phyloP scores from a whole-genome alignment of 64 coral and sea anemone genomes.

The Pachyseris speciosa region DNA sequence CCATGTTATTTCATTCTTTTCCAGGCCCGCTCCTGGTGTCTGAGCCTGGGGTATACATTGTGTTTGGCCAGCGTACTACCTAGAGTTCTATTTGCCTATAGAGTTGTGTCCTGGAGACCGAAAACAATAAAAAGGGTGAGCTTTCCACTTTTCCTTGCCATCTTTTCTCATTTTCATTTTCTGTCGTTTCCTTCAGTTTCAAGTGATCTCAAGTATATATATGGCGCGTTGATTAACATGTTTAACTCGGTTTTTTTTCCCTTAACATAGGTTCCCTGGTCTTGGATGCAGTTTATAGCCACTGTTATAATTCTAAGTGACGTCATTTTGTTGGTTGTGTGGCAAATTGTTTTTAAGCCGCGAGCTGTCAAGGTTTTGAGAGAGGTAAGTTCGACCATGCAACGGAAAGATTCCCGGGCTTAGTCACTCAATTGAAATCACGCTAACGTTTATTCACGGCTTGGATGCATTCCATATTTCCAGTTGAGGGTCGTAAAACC shows the following conservation, averaged over 20 bases:
- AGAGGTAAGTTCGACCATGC: background rate
- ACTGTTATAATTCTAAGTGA: slow-evolving; percentile 4
- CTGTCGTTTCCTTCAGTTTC: background rate
- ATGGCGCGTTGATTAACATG: background rate
- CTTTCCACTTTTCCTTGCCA: background rate
- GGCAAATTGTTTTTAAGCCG: slow-evolving; percentile 24
- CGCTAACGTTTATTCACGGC: too few species aligned
- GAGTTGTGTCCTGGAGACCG: slow-evolving; percentile 39
- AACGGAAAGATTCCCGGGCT: too few species aligned
- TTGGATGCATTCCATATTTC: too few species aligned
- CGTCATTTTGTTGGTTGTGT: slow-evolving; percentile 18
- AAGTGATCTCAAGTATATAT: background rate
- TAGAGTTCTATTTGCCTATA: slow-evolving; percentile 23
- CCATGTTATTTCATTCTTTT: background rate
- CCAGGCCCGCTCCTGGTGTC: slow-evolving; percentile 23
- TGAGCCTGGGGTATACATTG: slow-evolving; percentile 7
- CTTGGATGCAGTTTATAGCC: slow-evolving; percentile 6
- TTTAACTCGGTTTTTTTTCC: background rate
- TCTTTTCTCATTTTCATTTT: background rate
- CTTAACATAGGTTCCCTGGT: slow-evolving; percentile 11
- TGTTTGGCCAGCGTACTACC: slow-evolving; percentile 32
- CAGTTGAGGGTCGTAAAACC: too few species aligned
- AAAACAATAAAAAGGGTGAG: slow-evolving; percentile 3
- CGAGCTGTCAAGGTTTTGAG: background rate
- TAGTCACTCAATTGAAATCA: too few species aligned